A percentile compares a stretch with the other conserved stretches of the same genome.
Conservation (phyloP, 2,797 vertebrate species). For the Glossophaga mutica region DNA sequence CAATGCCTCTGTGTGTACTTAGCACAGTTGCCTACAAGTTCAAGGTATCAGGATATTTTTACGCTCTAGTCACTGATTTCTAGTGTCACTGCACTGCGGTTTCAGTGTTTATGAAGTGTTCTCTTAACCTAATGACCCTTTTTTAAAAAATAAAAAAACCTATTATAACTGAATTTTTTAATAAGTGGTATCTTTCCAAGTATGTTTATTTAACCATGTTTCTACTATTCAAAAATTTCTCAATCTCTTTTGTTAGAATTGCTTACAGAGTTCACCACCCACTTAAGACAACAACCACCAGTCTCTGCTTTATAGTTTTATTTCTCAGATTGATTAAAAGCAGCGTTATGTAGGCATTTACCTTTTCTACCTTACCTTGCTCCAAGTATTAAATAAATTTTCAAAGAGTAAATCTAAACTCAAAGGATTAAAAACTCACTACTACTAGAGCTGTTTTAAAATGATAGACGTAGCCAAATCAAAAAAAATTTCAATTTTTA, state of each 20-base stretch:
- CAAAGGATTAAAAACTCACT: not conserved
- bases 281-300: not conserved
- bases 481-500: not conserved
- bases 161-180: constrained; percentile 19
- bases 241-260: not conserved
- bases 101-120: not conserved
- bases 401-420: not conserved
- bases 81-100: not conserved
- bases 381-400: not conserved
- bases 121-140: not conserved
- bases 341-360: not conserved
- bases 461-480: not conserved
- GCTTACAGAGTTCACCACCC: not conserved
- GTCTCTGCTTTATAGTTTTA: not conserved
- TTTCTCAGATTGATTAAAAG: not conserved
- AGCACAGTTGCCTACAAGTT: constrained; percentile 35
- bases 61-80: constrained; percentile 37
- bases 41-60: constrained; percentile 1
- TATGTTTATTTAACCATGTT: not conserved
- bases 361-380: not conserved
- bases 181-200: not conserved
- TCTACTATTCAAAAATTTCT: not conserved
- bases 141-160: not conserved
- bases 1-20: constrained; percentile 34
- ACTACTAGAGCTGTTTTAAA: not conserved